Base-by-base conservation (phyloP, 2,888 invertebrate species). In the Erynnis tages region DNA sequence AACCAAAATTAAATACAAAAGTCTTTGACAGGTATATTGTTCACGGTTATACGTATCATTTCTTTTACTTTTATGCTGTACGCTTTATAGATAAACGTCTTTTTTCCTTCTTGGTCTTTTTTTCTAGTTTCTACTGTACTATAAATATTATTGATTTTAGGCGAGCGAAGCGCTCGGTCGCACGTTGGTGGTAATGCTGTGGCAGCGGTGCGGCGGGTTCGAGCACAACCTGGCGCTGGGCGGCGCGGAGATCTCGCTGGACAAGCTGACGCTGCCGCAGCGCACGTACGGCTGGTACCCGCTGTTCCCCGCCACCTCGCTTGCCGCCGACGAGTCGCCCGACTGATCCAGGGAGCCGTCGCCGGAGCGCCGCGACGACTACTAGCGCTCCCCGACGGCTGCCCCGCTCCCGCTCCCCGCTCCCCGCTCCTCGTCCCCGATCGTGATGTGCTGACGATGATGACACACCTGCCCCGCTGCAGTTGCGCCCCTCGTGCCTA, bases 221-320 rank as follows among this genome's bases (percentile, higher is more conserved):
- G 96, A 96, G 72, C 96, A 96, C 79, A 97, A 97, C 74, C 76
- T 89, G 34, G 90, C 90, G 34, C 87, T 97, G 32, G 97, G 97
- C 7, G 97, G 97, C 37, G 95, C 94, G 0, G 96, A 97, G 82
- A 93, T 98, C 59, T 93, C 94, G 60, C 91, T 98, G 59, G 96
- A 97, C 79, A 93, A 93, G 68, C 89, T 97, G 53, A 93, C 94
- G 38, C 91, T 97, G 57, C 93, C 95, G 19, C 94, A 94, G 74
- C 92, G 95, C 65, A 95, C 95, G 35, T 93, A 94, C 67, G 96
- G 96, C 59, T 97, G 97, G 97, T 98, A 97, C 90, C 95, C 96
- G 57, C 91, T 98, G 61, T 97, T 96, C 84, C 96, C 96, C 25
- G 95, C 96, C 77, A 94, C 95, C 67, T 94, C 95, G 46, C 92